phyloP scores from a whole-genome alignment of 92 coral and sea anemone genomes.

The Epizoanthus scotinus region DNA sequence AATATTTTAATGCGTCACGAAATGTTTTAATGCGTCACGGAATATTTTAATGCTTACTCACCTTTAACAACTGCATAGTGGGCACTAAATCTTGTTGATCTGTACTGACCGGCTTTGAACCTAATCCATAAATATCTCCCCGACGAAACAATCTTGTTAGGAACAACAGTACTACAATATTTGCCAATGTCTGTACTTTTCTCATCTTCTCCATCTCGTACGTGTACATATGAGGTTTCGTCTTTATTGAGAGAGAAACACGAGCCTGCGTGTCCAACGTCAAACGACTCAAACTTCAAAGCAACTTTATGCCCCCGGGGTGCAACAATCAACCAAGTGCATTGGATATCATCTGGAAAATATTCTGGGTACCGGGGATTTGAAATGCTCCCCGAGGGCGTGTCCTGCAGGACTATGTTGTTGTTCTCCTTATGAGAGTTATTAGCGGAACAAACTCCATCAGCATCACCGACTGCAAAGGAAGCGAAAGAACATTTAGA shows the following conservation, averaged over 20 bases:
- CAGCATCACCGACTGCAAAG: neutral
- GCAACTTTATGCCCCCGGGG: slow-evolving; percentile 9
- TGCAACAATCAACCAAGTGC: slow-evolving; percentile 36
- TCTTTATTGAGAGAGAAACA: slow-evolving; percentile 6
- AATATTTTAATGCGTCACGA: neutral
- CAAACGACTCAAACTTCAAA: slow-evolving; percentile 12
- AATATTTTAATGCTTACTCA: neutral
- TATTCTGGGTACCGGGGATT: slow-evolving; percentile 15
- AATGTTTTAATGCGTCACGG: neutral
- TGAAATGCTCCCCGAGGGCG: slow-evolving; percentile 21
- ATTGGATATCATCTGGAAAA: slow-evolving; percentile 21
- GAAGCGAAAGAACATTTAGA: neutral
- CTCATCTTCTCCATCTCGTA: slow-evolving; percentile 26
- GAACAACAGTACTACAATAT: slow-evolving; percentile 8
- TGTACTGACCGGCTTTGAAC: slow-evolving; percentile 29
- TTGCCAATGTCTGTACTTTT: slow-evolving; percentile 29
- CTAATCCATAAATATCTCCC: slow-evolving; percentile 40
- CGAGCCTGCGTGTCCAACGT: slow-evolving; percentile 35
- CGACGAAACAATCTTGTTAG: neutral
- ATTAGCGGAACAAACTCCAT: neutral
- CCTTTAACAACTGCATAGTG: slow-evolving; percentile 21
- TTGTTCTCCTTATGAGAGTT: slow-evolving; percentile 9
- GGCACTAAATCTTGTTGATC: slow-evolving; percentile 36
- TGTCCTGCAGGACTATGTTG: slow-evolving; percentile 9
- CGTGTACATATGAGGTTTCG: slow-evolving; percentile 15